These are phyloP conservation scores for Andrena camellia DNA, from an alignment of 2,888 invertebrate genomes.

Conservation along the genomic window DNA sequence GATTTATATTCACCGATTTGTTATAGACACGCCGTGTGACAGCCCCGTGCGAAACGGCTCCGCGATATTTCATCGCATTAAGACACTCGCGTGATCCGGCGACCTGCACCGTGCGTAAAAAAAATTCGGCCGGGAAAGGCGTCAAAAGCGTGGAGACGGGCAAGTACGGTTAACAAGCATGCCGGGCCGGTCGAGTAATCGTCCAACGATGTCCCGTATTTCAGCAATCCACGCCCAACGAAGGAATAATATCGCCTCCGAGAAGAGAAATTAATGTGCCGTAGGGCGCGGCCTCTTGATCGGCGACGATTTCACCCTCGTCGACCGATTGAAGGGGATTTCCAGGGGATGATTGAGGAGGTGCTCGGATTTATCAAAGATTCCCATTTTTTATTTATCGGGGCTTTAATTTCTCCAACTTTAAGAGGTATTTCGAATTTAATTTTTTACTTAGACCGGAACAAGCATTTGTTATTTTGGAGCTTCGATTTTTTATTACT, in stretches of 20 bases:
- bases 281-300: conserved; percentile 17
- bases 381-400: neutral
- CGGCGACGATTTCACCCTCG: conserved; percentile 19
- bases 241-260: neutral
- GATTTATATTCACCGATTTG: conserved; percentile 57
- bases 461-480: no score
- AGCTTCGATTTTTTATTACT: no score
- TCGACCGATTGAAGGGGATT: neutral
- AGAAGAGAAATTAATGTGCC: neutral
- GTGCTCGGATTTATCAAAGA: no score
- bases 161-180: neutral
- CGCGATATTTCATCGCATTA: conserved; percentile 51
- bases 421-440: no score
- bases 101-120: neutral
- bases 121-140: neutral
- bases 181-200: neutral
- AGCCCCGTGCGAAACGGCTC: conserved; percentile 17
- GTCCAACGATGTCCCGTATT: neutral
- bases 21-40: conserved; percentile 36
- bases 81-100: conserved; percentile 36
- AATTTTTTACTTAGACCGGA: no score
- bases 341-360: neutral
- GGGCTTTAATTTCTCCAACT: neutral
- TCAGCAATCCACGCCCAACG: conserved; percentile 11
- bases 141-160: no score